Percentiles rank a stretch among this genome's conserved stretches.
Evolutionary conservation across 2,113 vertebrate genomes (phyloP).

Genomic region (Trogon melanurus): DNA sequence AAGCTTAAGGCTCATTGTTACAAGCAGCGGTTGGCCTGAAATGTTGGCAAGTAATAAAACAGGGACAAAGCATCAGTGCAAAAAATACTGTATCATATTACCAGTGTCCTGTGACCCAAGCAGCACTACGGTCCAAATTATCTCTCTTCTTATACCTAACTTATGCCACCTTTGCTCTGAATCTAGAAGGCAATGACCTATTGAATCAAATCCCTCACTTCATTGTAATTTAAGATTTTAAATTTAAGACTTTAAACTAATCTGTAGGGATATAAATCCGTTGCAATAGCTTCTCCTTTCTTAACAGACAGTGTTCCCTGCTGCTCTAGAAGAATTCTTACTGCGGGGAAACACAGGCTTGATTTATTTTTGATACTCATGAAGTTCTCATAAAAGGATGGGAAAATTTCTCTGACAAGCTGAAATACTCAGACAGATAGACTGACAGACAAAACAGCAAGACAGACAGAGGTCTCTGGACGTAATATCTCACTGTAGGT

Average conservation of each 20-base stretch:
- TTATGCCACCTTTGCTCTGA: not conserved
- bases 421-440: not conserved
- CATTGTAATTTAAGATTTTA: not conserved
- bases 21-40: conserved; percentile 44
- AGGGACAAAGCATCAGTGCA: not conserved
- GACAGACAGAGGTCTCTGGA: not conserved
- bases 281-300: not conserved
- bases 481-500: not conserved
- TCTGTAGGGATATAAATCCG: not conserved
- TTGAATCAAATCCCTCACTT: not conserved
- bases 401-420: not conserved
- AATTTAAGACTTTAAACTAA: not conserved
- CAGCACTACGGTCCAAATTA: not conserved
- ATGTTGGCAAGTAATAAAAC: conserved; percentile 4
- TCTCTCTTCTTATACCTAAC: not conserved
- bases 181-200: not conserved
- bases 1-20: conserved; percentile 63
- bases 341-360: not conserved
- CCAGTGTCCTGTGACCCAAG: not conserved
- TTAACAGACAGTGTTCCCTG: not conserved
- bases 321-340: not conserved
- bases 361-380: not conserved
- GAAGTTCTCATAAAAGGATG: not conserved
- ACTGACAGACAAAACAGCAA: not conserved
- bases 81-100: not conserved